Percentiles rank a stretch among this genome's conserved stretches.
Conservation (phyloP, 92 coral and sea anemone genomes). For the Paragorgia papillata region DNA sequence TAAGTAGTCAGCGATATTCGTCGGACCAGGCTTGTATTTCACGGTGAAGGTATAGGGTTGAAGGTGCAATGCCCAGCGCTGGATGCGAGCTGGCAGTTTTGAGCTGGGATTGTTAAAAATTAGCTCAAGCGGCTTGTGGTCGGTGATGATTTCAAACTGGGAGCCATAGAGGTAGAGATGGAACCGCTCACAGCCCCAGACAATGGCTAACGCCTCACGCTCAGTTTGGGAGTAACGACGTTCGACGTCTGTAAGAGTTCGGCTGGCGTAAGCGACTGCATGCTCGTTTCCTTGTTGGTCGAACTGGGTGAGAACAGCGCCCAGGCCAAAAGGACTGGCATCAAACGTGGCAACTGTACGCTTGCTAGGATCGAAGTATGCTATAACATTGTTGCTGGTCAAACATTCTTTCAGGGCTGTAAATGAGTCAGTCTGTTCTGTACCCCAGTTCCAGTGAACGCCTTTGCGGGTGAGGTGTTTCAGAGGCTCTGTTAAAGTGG, state of each 20-base stretch:
- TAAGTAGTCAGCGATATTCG: slow-evolving; percentile 36
- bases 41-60: slow-evolving; percentile 32
- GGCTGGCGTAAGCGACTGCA: slow-evolving; percentile 39
- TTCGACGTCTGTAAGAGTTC: slow-evolving; percentile 46
- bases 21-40: slow-evolving; percentile 3
- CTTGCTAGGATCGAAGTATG: slow-evolving; percentile 42
- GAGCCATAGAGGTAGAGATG: slow-evolving; percentile 43
- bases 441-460: slow-evolving; percentile 40
- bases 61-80: slow-evolving; percentile 16
- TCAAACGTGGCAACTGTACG: slow-evolving; percentile 38
- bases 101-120: slow-evolving; percentile 25
- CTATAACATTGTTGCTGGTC: slow-evolving; percentile 28
- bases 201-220: slow-evolving; percentile 41
- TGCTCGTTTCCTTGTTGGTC: not conserved
- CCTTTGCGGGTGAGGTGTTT: slow-evolving; percentile 25
- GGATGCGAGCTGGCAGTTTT: slow-evolving; percentile 34
- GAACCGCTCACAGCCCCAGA: too few relatives aligned
- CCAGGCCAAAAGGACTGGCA: slow-evolving; percentile 52
- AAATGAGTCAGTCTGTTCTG: slow-evolving; percentile 22
- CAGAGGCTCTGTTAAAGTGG: slow-evolving; percentile 35
- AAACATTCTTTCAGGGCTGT: slow-evolving; percentile 22
- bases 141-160: slow-evolving; percentile 27
- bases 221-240: slow-evolving; percentile 50
- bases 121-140: slow-evolving; percentile 31
- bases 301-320: slow-evolving; percentile 39